Percentiles rank a stretch among this genome's conserved stretches.
phyloP scores from a whole-genome alignment of 2,888 invertebrate species.

The Linyphia triangularis region DNA sequence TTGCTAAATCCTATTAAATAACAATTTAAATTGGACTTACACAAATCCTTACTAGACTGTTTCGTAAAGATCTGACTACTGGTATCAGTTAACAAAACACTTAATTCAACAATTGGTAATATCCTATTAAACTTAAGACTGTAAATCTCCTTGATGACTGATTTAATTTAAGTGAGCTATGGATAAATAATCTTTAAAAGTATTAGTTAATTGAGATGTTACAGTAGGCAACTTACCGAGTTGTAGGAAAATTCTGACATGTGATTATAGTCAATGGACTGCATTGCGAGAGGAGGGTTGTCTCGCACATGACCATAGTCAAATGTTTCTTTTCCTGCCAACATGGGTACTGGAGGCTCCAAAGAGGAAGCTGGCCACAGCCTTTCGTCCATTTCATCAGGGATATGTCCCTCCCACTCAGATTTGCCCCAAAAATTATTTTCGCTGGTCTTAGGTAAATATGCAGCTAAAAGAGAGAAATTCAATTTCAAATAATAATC shows the following conservation, averaged over 20 bases:
- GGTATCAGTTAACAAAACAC: too few species aligned
- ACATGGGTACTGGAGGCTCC: slow-evolving; percentile 27
- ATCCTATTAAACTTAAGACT: too few species aligned
- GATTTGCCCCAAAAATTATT: slow-evolving; percentile 48
- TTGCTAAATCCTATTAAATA: too few species aligned
- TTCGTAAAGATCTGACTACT: too few species aligned
- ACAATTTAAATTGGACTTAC: too few species aligned
- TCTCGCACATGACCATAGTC: slow-evolving; percentile 77
- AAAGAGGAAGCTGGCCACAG: slow-evolving; percentile 67
- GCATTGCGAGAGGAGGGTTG: slow-evolving; percentile 76
- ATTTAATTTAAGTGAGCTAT: too few species aligned
- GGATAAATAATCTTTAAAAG: too few species aligned
- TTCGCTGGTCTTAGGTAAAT: slow-evolving; percentile 16
- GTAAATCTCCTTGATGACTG: too few species aligned
- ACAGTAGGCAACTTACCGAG: slow-evolving; percentile 75
- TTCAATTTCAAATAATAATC: background rate
- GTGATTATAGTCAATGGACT: slow-evolving; percentile 78
- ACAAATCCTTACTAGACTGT: too few species aligned
- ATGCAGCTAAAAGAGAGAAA: slow-evolving; percentile 20
- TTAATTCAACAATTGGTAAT: too few species aligned
- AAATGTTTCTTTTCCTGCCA: slow-evolving; percentile 76
- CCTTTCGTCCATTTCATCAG: slow-evolving; percentile 72
- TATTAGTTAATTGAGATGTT: too few species aligned
- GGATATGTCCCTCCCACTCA: slow-evolving; percentile 55
- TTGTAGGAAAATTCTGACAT: slow-evolving; percentile 77